These are phyloP conservation scores for Hyphantria cunea DNA, from an alignment of 1,140 invertebrate genomes.

Conservation along the genomic window DNA sequence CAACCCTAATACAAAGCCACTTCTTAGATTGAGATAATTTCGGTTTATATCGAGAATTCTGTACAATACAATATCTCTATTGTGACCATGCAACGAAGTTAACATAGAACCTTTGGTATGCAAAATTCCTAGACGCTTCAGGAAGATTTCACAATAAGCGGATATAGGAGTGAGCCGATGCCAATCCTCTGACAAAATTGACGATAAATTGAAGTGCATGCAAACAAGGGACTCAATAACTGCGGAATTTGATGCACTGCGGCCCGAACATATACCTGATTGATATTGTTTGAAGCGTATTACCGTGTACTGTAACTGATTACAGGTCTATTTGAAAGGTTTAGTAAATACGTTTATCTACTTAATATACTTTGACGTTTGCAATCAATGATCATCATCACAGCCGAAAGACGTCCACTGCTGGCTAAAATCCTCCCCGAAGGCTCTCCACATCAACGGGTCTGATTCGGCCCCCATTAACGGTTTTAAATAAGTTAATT, in stretches of 20 bases:
- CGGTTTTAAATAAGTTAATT: too few relatives aligned
- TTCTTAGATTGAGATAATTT: too few relatives aligned
- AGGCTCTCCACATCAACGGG: too few relatives aligned
- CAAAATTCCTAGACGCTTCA: conserved; percentile 16
- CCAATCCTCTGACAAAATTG: conserved; percentile 49
- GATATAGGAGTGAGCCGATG: conserved; percentile 12
- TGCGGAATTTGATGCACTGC: conserved; percentile 32
- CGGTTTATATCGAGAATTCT: neutral
- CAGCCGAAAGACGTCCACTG: too few relatives aligned
- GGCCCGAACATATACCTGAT: conserved; percentile 23
- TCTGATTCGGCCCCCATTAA: too few relatives aligned
- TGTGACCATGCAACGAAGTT: conserved; percentile 12
- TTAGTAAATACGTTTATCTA: too few relatives aligned
- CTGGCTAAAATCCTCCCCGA: too few relatives aligned
- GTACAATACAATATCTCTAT: neutral
- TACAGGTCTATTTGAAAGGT: neutral
- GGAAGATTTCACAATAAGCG: conserved; percentile 9
- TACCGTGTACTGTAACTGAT: neutral
- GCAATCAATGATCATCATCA: too few relatives aligned
- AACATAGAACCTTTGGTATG: conserved; percentile 6
- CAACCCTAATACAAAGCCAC: too few relatives aligned
- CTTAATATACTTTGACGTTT: too few relatives aligned
- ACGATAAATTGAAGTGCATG: conserved; percentile 47
- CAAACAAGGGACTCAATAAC: conserved; percentile 45
- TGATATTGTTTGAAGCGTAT: conserved; percentile 36